phyloP scores from a whole-genome alignment of 2,113 vertebrate species.

The Pongo pygmaeus region DNA sequence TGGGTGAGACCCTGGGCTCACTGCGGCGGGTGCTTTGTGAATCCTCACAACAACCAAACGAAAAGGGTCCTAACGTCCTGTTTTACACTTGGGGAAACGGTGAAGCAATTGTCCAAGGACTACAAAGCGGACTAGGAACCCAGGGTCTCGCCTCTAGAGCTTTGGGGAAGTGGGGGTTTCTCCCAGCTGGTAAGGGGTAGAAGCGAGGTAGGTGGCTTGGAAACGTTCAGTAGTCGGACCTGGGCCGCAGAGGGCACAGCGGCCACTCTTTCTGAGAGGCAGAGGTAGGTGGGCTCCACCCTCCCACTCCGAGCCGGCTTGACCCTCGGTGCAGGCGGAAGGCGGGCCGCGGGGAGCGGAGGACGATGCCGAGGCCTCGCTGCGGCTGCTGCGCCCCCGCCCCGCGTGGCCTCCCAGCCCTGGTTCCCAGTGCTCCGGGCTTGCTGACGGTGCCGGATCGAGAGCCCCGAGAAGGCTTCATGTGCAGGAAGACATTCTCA shows the following conservation, averaged over 20 bases:
- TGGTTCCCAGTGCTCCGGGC: not conserved
- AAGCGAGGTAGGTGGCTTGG: not conserved
- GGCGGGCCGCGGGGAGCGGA: not conserved
- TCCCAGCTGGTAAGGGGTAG: not conserved
- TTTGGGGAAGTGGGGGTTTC: not conserved
- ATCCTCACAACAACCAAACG: not conserved
- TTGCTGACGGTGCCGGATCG: constrained; percentile 6
- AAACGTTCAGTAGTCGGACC: not conserved
- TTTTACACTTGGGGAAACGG: not conserved
- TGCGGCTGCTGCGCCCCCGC: not conserved
- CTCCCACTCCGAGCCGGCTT: not conserved
- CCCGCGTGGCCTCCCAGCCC: not conserved
- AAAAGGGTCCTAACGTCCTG: not conserved
- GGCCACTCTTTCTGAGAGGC: not conserved
- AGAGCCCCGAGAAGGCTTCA: not conserved
- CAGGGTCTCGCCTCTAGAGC: not conserved
- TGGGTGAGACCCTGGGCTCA: not conserved
- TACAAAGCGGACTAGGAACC: not conserved
- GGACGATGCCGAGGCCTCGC: not conserved
- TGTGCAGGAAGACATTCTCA: constrained; percentile 49
- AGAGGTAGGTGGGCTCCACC: not conserved
- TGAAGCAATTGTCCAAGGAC: not conserved
- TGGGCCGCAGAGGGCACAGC: not conserved
- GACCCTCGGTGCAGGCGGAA: not conserved
- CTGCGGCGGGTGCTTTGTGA: not conserved